Base-by-base conservation (phyloP, 2,113 vertebrate species). In the Amazona guildingii region DNA sequence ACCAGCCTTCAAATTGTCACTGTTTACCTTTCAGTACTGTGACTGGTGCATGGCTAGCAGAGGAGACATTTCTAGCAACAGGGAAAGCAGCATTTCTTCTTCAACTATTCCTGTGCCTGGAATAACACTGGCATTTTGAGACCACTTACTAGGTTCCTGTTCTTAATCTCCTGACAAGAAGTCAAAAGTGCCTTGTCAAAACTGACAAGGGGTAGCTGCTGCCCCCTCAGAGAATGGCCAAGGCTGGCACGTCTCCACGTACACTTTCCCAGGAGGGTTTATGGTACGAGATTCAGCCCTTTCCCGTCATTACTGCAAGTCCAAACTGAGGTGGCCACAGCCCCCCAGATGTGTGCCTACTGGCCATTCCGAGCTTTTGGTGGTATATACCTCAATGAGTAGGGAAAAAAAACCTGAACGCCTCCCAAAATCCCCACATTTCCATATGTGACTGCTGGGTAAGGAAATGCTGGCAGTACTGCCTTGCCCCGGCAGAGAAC, bases 131-230 rank as follows among this genome's bases (percentile, higher is more conserved):
- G 69, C 79, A 69, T 94, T 94, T 90, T 73, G 52, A 54, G 72
- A 91, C 24, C 64, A 52, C 70, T 95, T 95, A 76, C 28, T 82
- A 82, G 31, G 44, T 89, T 91, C 77, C 70, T 91, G 44, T 84
- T 91, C 81, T 91, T 95, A 85, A 95, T 89, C 70, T 94, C 72
- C 78, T 54, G 85, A 95, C 88, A 95, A 94, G 88, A 75, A 94
- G 74, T 90, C 78, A 82, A 72, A 96, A 95, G 82, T 83, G 86
- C 68, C 63, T 73, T 86, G 84, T 92, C 87, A 94, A 90, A 95
- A 85, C 49, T 87, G 89, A 83, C 87, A 94, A 49, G 31, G 33
- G 24, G 16, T 49, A 67, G 57, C 70, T 84, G 62, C 39, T 55
- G 27, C 28, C 17, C 27, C 21, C n/a, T 87, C 57, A 87, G 84